These are phyloP conservation scores for Varanus komodoensis DNA, from an alignment of 2,113 vertebrate species.

Conservation along the genomic window DNA sequence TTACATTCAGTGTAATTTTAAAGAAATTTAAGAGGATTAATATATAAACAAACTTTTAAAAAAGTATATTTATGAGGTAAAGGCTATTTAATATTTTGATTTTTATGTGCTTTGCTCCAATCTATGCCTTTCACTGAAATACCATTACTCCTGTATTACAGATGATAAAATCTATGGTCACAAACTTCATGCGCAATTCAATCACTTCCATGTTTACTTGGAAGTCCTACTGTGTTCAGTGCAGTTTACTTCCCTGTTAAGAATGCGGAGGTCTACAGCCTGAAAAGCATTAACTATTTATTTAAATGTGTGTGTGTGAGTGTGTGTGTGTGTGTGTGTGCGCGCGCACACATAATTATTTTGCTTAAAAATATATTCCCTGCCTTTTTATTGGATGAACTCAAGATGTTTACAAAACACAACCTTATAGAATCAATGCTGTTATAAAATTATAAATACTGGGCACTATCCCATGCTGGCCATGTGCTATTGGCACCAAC, in stretches of 20 bases:
- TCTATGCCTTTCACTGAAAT: neutral
- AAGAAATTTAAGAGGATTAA: neutral
- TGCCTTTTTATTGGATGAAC: neutral
- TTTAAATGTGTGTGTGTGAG: neutral
- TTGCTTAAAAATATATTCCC: neutral
- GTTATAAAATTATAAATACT: too few relatives aligned
- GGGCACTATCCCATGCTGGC: too few relatives aligned
- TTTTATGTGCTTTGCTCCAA: slow-evolving; percentile 18
- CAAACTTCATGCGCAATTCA: neutral
- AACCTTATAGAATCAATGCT: neutral
- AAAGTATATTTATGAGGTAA: neutral
- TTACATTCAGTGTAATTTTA: neutral
- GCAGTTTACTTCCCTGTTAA: neutral
- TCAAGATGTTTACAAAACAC: neutral
- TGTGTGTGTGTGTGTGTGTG: neutral
- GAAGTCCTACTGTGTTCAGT: neutral
- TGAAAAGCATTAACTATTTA: neutral
- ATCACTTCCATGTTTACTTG: neutral
- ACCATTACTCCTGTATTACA: neutral
- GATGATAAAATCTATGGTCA: neutral
- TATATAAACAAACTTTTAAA: neutral
- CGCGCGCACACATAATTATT: too few relatives aligned
- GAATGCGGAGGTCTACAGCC: neutral
- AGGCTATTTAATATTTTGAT: neutral
- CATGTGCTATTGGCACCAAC: too few relatives aligned